phyloP scores from a whole-genome alignment of 2,113 vertebrate genomes.

The Apaloderma vittatum region DNA sequence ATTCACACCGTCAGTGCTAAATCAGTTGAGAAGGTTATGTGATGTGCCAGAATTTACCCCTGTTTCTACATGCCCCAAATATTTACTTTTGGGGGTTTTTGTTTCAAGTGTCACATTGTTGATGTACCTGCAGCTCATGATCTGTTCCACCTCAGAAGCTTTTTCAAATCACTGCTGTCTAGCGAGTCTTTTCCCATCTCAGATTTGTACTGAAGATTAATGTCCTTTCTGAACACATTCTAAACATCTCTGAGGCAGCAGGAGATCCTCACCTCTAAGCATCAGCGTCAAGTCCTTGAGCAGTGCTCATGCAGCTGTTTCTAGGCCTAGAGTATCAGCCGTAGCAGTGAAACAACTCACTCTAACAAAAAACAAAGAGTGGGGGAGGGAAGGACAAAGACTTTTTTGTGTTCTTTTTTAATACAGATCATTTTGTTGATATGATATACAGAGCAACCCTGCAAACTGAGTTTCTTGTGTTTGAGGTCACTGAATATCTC shows the following conservation, averaged over 20 bases:
- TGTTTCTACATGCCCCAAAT: neutral
- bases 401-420: neutral
- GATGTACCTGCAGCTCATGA: neutral
- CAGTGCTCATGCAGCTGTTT: neutral
- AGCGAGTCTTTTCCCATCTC: neutral
- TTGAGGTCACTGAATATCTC: neutral
- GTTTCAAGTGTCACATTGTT: neutral
- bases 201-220: neutral
- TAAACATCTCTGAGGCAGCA: neutral
- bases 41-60: neutral
- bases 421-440: conserved; percentile 27
- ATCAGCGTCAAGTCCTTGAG: neutral
- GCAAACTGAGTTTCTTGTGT: conserved; percentile 32
- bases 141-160: neutral
- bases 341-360: neutral
- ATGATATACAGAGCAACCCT: conserved; percentile 14
- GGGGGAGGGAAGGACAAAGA: conserved; percentile 40
- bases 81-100: neutral
- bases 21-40: neutral
- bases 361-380: conserved; percentile 35
- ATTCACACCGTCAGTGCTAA: neutral
- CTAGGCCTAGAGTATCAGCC: neutral
- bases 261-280: neutral
- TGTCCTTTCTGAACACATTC: neutral
- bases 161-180: neutral